Evolutionary conservation across 2,113 vertebrate genomes (phyloP), one percentile per base, ranked within the genome.

Genomic region (Marmota monax): DNA sequence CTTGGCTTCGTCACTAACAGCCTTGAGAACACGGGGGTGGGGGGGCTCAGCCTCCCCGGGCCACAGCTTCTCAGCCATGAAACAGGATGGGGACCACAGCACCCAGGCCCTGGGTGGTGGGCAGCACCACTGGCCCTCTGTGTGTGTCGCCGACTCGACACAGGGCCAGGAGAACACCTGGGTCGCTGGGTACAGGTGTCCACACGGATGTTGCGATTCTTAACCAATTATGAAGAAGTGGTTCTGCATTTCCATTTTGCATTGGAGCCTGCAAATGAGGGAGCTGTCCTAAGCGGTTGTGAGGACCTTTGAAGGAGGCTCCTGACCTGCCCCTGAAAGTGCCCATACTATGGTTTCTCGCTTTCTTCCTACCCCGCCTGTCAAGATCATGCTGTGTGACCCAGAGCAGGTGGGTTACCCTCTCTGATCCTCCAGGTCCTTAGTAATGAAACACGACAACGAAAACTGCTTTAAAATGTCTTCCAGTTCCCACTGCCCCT

Each of bases 301-400:
- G 63, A 61, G 51, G n/a, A 58, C 20, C 5, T 17, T 7, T 13
- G 70, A 32, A 61, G 22, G 34, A 13, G 29, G 39, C 45, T 29
- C 27, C 0, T n/a, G 53, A 58, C 25, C 34, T 0, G 37, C 18
- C 17, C 7, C 17, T 0, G 0, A 1, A 25, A 20, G 61, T 4
- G 53, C 12, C 5, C 48, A 29, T 63, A 56, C 37, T 14, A 2
- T 39, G 45, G 32, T 0, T 20, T 79, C 58, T 80, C 25, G 12
- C 23, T 16, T 58, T 67, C 29, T 32, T 84, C 12, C 8, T 7
- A 0, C 17, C 4, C 23, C 14, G 14, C 13, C 34, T 37, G 39
- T 73, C 69, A 63, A 84, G 83, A 12, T 84, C 65, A 3, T 23
- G 39, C 48, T 80, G n/a, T 45, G 89, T 82, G 45, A 42, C n/a